Evolutionary conservation across 1,140 invertebrate genomes (phyloP), one percentile per base, ranked within the genome.

Genomic region (Nasonia vitripennis): DNA sequence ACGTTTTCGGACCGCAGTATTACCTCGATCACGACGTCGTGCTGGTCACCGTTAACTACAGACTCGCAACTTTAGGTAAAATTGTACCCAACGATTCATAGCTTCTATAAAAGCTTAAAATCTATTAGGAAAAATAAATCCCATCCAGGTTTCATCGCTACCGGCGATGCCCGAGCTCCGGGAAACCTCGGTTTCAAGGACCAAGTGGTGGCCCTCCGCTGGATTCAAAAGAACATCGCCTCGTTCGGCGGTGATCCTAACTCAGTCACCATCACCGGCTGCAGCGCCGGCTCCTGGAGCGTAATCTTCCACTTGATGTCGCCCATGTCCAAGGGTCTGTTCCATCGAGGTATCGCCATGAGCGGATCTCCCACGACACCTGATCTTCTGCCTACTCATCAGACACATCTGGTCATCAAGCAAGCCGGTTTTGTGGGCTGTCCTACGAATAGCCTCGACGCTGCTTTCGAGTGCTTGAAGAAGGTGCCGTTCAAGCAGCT

Each of bases 131-230:
- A 62, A 62, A 62, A 62, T n/a, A 62, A 62, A 7, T 62, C 20
- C n/a, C 9, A 34, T 17, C 10, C 27, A 71, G 68, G 68, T 11
- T 71, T 71, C 23, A 34, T 34, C 9, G 27, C 23, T 10, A 96
- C 95, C 0, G 95, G 95, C 5, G 95, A 95, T 81, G 91, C 93
- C 14, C 89, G 94, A 68, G 94, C 95, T 0, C 94, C 95, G 0
- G 97, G 96, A 11, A 97, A 97, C 89, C 94, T 95, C 10, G 96
- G 96, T 0, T 89, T 96, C 62, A 96, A 95, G 90, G 96, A 96
- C 89, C 96, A 96, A 91, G 93, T 95, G 0, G 90, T 94, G 51
- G 96, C 95, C 2, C 87, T 95, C 14, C 93, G 93, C 85, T 95
- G 95, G 95, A 91, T 96, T 0, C 93, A 95, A 88, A 92, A 94